Evolutionary conservation across 2,888 invertebrate species (phyloP), one percentile per base, ranked within the genome.

Genomic region (Cataglyphis altisquamis): DNA sequence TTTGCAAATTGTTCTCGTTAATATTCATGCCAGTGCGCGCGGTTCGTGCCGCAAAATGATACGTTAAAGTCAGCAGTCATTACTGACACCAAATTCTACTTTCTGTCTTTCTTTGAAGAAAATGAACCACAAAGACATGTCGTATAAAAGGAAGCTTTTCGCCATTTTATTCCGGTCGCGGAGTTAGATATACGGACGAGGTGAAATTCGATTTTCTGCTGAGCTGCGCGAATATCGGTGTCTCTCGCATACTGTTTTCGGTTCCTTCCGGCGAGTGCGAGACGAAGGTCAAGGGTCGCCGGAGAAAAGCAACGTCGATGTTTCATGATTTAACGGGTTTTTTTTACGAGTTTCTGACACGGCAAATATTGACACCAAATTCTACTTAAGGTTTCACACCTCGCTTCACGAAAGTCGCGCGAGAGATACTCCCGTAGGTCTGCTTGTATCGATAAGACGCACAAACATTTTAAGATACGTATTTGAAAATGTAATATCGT

Each of bases 331-430:
- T 66, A 82, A 57, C 80, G 29, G 12, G 0, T 32, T 32, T 74
- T 57, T 52, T 62, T 63, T 72, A 52, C 48, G 29, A 52, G 63
- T 32, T 62, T 64, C 52, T 48, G 63, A 32, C 68, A 64, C 70
- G 41, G 73, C 77, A 81, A 81, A 88, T 84, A 84, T 83, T 89
- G 88, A 89, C 90, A 89, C 86, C 84, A 67, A 86, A 89, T 89
- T 89, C 90, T 83, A 89, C 85, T 89, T 88, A 87, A 77, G 57
- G 80, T 73, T 77, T 66, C 48, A 2, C 75, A 29, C 84, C 70
- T 86, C 77, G 78, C 72, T 74, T 88, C 74, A n/a, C n/a, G 88
- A 89, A 89, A 86, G 82, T 81, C 77, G 52, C 52, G 74, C 25
- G 12, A 60, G 18, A 60, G 45, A 60, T 8, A 78, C 85, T 84